Evolutionary conservation across 1,140 invertebrate species (phyloP).

Genomic region (Elymnias hypermnestra): DNA sequence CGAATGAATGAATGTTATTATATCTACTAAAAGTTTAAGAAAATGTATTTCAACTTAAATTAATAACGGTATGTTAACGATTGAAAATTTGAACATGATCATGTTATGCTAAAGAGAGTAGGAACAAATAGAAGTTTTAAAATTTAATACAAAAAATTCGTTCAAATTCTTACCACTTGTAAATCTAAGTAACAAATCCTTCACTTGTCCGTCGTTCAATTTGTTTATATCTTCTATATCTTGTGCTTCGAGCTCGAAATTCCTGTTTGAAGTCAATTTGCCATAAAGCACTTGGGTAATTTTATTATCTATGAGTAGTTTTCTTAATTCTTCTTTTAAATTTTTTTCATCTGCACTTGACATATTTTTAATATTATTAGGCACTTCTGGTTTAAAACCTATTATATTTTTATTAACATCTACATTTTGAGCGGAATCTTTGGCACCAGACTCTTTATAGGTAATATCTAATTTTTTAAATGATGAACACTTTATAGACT

Average conservation of each 20-base stretch:
- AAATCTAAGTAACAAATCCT: conserved; percentile 26
- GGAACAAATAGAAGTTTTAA: no score
- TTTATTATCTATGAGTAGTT: conserved; percentile 46
- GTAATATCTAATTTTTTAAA: conserved; percentile 44
- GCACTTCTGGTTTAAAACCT: conserved; percentile 31
- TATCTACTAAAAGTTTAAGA: not conserved
- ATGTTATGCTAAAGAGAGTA: no score
- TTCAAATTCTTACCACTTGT: conserved; percentile 11
- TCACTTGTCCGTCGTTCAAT: conserved; percentile 49
- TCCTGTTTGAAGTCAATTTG: conserved; percentile 64
- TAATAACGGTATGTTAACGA: no score
- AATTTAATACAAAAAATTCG: no score
- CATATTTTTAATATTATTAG: conserved; percentile 24
- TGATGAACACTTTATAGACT: conserved; percentile 23
- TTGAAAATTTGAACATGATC: no score
- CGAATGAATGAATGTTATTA: not conserved
- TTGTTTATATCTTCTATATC: conserved; percentile 71
- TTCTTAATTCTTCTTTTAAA: conserved; percentile 44
- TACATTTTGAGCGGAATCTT: conserved; percentile 4
- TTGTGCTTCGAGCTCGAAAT: conserved; percentile 53
- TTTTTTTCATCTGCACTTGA: conserved; percentile 22
- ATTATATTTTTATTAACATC: conserved; percentile 17
- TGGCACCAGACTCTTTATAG: conserved; percentile 39
- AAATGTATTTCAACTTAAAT: no score
- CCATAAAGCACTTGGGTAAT: conserved; percentile 58